Evolutionary conservation across 2,888 invertebrate genomes (phyloP).

Genomic region (Cremastinae sp.): DNA sequence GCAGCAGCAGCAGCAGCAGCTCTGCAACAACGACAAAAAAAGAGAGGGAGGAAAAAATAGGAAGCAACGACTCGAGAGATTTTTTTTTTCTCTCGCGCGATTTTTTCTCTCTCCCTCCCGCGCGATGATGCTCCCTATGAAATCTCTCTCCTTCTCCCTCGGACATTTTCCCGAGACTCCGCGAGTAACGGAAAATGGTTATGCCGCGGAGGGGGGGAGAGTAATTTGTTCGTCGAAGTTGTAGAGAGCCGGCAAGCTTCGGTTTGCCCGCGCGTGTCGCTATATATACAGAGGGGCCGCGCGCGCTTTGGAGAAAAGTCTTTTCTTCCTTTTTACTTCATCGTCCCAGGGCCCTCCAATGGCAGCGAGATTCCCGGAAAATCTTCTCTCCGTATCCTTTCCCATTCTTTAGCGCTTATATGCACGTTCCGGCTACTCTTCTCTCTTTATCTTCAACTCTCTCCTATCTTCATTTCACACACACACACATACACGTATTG

Average conservation of each 20-base stretch:
- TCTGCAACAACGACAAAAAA: constrained; percentile 23
- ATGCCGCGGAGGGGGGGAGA: constrained; percentile 21
- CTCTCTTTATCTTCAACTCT: constrained; percentile 19
- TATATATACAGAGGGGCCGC: not conserved
- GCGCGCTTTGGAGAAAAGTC: constrained; percentile 3
- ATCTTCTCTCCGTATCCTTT: constrained; percentile 46
- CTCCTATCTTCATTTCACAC: constrained; percentile 1
- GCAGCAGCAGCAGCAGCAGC: no score
- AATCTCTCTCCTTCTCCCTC: constrained; percentile 6
- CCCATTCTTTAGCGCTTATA: constrained; percentile 33
- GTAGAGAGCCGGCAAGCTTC: constrained; percentile 1
- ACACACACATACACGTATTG: constrained; percentile 1
- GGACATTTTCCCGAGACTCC: constrained; percentile 21
- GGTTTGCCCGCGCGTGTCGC: not conserved
- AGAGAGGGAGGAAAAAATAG: not conserved
- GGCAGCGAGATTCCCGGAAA: constrained; percentile 48
- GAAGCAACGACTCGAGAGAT: not conserved
- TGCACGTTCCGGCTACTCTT: constrained; percentile 4
- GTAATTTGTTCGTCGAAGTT: constrained; percentile 54
- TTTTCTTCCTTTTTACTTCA: constrained; percentile 6
- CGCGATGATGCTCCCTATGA: constrained; percentile 9
- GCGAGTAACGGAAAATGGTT: constrained; percentile 55
- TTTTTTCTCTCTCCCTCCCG: constrained; percentile 15
- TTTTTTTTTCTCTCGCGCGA: constrained; percentile 37
- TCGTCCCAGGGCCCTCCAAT: constrained; percentile 2